Evolutionary conservation across 2,797 vertebrate species (phyloP), one percentile per base, ranked within the genome.

Genomic region (Sebastolobus alascanus): DNA sequence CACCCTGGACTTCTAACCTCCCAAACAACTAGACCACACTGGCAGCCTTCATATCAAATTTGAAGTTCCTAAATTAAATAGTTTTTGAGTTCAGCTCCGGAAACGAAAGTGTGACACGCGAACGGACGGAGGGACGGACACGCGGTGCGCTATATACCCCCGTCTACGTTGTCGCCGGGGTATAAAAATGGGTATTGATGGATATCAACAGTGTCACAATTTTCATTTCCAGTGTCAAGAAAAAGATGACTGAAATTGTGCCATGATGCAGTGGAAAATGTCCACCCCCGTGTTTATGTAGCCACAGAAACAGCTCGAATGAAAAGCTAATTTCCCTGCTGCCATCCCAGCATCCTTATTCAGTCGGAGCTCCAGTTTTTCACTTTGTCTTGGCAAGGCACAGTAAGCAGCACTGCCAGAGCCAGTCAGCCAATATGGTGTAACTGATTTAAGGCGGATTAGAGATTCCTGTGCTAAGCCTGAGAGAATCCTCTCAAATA

Each of bases 371-470:
- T 83, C 85, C 88, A 88, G 83, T 89, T 91, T 92, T 93, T 90
- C 78, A 85, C 89, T 90, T 90, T 89, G 87, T 68, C 89, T 94
- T 93, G 90, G 88, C 87, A 82, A 76, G 81, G 71, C 63, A 37
- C 73, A 73, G 82, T 90, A 90, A 89, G 88, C 90, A 86, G 87
- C 84, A 71, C 75, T 78, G 84, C 90, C 93, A 92, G 85, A 90
- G 87, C 82, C 82, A 86, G 85, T 80, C 84, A 84, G 89, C 91
- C 93, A 94, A 91, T 93, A 93, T 92, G 93, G 84, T 94, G 92
- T 89, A 94, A 93, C 92, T 94, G 94, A 95, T 96, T 94, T 94
- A 93, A 95, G 93, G 92, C 82, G 92, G 94, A 93, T 95, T 95
- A 95, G 84, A 85, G 93, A 89, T 89, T 94, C 91, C 91, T 92